Conservation (phyloP, 1,140 invertebrate species). For the Cherax destructor region DNA sequence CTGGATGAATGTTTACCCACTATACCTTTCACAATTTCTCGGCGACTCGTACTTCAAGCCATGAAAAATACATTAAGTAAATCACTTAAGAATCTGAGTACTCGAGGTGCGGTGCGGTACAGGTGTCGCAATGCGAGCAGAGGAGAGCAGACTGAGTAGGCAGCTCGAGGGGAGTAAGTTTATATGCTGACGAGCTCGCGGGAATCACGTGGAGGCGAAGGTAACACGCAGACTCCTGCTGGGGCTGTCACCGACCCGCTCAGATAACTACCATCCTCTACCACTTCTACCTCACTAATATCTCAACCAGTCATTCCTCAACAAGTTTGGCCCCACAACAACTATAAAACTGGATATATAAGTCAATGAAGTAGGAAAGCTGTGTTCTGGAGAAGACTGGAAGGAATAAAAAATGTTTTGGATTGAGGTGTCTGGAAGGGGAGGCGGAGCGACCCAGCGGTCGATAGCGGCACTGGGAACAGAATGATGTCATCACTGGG, state of each 20-base stretch:
- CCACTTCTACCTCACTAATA: background rate
- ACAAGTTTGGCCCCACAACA: background rate
- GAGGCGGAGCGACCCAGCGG: background rate
- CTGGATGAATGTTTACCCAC: background rate
- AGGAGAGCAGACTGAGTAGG: constrained; percentile 31
- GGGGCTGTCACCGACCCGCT: background rate
- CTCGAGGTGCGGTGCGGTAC: background rate
- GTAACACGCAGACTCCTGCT: constrained; percentile 36
- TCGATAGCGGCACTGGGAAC: constrained; percentile 42
- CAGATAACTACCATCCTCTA: background rate
- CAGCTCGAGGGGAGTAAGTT: constrained; percentile 40
- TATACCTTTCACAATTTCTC: constrained; percentile 1
- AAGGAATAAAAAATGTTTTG: too few relatives aligned
- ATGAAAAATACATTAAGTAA: constrained; percentile 33
- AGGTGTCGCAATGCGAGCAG: background rate
- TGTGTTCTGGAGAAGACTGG: background rate
- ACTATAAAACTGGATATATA: background rate
- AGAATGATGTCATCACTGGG: constrained; percentile 64
- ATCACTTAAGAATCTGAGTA: constrained; percentile 16
- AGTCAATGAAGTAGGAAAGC: background rate
- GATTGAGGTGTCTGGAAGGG: background rate
- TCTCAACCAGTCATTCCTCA: background rate
- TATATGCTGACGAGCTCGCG: constrained; percentile 36
- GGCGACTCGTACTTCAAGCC: constrained; percentile 17
- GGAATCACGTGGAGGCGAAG: constrained; percentile 10